Evolutionary conservation across 2,113 vertebrate species (phyloP).

Genomic region (Scartelaos histophorus): DNA sequence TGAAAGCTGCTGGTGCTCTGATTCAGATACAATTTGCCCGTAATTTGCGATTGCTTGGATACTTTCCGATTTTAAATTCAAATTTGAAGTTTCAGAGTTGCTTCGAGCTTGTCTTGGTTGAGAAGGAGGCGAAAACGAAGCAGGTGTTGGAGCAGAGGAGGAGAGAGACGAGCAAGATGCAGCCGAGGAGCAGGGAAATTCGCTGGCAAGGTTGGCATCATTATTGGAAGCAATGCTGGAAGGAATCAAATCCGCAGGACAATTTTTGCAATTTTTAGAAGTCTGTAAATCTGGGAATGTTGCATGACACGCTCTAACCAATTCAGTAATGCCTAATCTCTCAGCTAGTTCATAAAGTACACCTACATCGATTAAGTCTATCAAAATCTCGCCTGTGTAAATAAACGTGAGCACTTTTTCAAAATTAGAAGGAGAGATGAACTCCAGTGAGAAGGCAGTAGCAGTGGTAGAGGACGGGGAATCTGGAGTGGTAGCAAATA

Average conservation of each 20-base stretch:
- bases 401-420: slow-evolving; percentile 95
- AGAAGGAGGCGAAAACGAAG: slow-evolving; percentile 58
- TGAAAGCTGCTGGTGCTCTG: slow-evolving; percentile 28
- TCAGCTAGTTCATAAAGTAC: slow-evolving; percentile 95
- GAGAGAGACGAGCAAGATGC: slow-evolving; percentile 70
- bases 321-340: slow-evolving; percentile 86
- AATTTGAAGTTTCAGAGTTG: slow-evolving; percentile 1
- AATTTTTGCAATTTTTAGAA: slow-evolving; percentile 60
- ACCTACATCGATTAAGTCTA: slow-evolving; percentile 91
- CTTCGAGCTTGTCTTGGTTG: slow-evolving; percentile 30
- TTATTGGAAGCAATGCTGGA: slow-evolving; percentile 45
- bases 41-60: slow-evolving; percentile 68
- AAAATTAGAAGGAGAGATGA: slow-evolving; percentile 90
- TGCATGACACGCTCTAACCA: slow-evolving; percentile 88
- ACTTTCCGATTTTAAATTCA: slow-evolving; percentile 82
- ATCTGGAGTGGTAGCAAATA: slow-evolving; percentile 79
- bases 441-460: slow-evolving; percentile 87
- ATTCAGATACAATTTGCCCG: slow-evolving; percentile 43
- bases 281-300: slow-evolving; percentile 93
- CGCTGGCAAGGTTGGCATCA: background rate
- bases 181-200: slow-evolving; percentile 51
- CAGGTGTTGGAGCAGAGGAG: slow-evolving; percentile 62
- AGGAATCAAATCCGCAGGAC: slow-evolving; percentile 22
- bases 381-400: slow-evolving; percentile 92
- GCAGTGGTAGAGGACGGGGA: slow-evolving; percentile 40